Percentiles rank a stretch among this genome's conserved stretches.
These are phyloP conservation scores for Euwallacea similis DNA, from an alignment of 1,140 invertebrate species.

Conservation along the genomic window DNA sequence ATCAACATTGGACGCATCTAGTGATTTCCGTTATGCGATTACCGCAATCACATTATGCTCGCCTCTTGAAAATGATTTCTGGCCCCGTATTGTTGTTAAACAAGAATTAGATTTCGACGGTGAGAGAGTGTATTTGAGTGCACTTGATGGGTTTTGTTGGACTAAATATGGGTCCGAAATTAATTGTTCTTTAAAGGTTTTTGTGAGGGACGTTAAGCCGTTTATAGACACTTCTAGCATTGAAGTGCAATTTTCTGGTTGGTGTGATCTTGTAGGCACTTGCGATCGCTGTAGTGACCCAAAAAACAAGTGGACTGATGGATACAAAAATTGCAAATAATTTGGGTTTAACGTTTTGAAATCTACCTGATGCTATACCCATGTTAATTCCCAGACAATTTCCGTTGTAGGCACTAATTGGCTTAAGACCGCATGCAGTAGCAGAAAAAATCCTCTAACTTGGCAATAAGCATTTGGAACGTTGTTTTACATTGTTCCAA, in stretches of 20 bases:
- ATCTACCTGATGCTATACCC: neutral
- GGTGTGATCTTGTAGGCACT: too few relatives aligned
- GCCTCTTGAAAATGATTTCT: conserved; percentile 42
- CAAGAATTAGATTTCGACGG: conserved; percentile 47
- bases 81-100: conserved; percentile 48
- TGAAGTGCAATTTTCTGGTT: neutral
- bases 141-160: conserved; percentile 13
- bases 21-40: conserved; percentile 53
- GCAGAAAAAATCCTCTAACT: neutral
- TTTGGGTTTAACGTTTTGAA: too few relatives aligned
- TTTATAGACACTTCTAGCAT: too few relatives aligned
- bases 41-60: conserved; percentile 53
- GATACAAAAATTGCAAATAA: too few relatives aligned
- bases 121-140: conserved; percentile 7
- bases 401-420: neutral
- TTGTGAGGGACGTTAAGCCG: neutral
- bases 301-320: too few relatives aligned
- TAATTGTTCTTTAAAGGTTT: conserved; percentile 12
- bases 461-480: neutral
- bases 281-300: too few relatives aligned
- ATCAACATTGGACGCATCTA: conserved; percentile 51
- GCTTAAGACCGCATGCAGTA: neutral
- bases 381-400: neutral
- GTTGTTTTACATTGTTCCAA: conserved; percentile 9
- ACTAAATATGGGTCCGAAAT: neutral